These are phyloP conservation scores for Proterorhinus semilunaris DNA, from an alignment of 2,113 vertebrate genomes.

Conservation along the genomic window DNA sequence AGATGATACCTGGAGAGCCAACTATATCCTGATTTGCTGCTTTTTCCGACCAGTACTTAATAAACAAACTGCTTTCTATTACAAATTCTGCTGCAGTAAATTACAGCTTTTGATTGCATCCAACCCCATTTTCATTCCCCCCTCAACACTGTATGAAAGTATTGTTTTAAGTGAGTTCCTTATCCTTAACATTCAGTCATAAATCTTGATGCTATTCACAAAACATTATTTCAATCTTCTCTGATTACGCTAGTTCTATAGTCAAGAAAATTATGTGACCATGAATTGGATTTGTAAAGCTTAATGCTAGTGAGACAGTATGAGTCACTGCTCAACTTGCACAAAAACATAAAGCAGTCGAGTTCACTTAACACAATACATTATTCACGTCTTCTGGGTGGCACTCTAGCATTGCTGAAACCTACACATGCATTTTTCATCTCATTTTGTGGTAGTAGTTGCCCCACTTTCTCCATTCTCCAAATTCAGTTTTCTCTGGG, in stretches of 20 bases:
- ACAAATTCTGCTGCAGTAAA: too few species aligned
- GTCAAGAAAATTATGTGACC: background rate
- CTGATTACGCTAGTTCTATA: background rate
- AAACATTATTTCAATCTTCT: background rate
- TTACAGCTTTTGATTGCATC: background rate
- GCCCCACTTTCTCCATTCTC: background rate
- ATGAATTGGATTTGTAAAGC: background rate
- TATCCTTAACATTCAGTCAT: background rate
- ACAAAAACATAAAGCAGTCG: background rate
- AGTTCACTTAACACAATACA: slow-evolving; percentile 8
- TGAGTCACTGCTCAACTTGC: background rate
- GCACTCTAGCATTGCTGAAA: slow-evolving; percentile 2
- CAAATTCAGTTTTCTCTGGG: background rate
- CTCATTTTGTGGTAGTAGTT: background rate
- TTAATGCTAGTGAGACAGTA: background rate
- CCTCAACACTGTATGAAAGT: background rate
- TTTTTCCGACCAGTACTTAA: too few species aligned
- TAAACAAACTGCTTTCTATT: too few species aligned
- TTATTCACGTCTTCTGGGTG: background rate
- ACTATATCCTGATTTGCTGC: background rate
- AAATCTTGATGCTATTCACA: background rate
- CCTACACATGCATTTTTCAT: slow-evolving; percentile 4
- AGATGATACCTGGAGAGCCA: background rate
- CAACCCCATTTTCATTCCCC: background rate
- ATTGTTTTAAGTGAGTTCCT: background rate